These are phyloP conservation scores for Tyrophagus putrescentiae DNA, from an alignment of 1,140 invertebrate species.

Conservation along the genomic window DNA sequence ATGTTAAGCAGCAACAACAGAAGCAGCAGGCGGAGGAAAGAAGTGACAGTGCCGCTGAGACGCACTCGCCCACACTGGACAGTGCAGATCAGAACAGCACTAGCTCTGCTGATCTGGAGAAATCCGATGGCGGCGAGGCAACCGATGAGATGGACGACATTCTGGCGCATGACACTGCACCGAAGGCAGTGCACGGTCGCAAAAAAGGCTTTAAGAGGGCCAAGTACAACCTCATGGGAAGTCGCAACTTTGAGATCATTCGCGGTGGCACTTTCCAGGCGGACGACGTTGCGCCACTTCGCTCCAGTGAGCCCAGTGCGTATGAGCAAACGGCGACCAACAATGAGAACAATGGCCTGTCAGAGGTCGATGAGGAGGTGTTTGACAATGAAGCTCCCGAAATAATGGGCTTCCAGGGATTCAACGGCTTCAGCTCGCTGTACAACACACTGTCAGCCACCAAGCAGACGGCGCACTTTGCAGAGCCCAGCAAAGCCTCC, in stretches of 20 bases:
- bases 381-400: conserved; percentile 18
- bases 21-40: background rate
- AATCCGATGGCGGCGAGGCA: background rate
- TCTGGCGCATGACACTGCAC: background rate
- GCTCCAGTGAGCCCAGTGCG: background rate
- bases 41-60: background rate
- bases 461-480: conserved; percentile 1
- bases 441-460: conserved; percentile 20
- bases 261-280: conserved; percentile 19
- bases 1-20: background rate
- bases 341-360: conserved; percentile 7
- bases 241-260: conserved; percentile 22
- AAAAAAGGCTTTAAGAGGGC: background rate
- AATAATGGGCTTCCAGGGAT: conserved; percentile 23
- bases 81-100: background rate
- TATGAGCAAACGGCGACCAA: background rate
- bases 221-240: conserved; percentile 17
- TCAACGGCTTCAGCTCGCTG: conserved; percentile 19
- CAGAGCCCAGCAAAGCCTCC: background rate
- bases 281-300: background rate
- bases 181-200: background rate
- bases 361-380: conserved; percentile 17
- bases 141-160: background rate
- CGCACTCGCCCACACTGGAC: background rate
- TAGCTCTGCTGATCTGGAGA: background rate